Base-by-base conservation (phyloP, 2,888 invertebrate species). In the Temnothorax rugatulus region DNA sequence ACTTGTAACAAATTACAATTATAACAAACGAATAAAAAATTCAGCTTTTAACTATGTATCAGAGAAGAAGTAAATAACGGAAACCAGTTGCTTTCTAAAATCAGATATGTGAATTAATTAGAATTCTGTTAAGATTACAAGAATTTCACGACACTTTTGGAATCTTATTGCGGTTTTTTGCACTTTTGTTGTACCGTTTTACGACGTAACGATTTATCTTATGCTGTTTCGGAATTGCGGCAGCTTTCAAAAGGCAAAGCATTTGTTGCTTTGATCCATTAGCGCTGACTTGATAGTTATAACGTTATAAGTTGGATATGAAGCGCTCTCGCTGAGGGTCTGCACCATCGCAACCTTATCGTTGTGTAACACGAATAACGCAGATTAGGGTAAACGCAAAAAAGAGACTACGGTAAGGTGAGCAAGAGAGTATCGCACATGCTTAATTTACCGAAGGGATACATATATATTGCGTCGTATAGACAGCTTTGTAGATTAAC, bases 281-380 rank as follows among this genome's bases (percentile, higher is more conserved):
- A 81, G 47, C 73, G 38, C 13, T 44, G 57, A 69, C 69, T 79
- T 59, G 25, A 59, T 47, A 47, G 13, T 57, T 47, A n/a, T n/a
- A n/a, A n/a, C n/a, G n/a, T n/a, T n/a, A 34, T 69, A 47, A 79
- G 21, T 69, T 79, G 34, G 18, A 59, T 21, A 57, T 18, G 59
- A 34, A 63, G 15, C 8, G 21, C 18, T 29, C 18, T 29, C 21
- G 34, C 13, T 18, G 29, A 59, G 9, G 15, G 11, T 15, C n/a
- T 21, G 29, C 8, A 41, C 15, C 25, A 29, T 74, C 21, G 74
- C 25, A 59, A n/a, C 50, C 25, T 57, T 18, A 38, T 50, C 59
- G 25, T 50, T 25, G 38, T 38, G 38, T 59, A 71, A 61, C 8
- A 38, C 38, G 73, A 71, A 47, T 79, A 79, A 79, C 57, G 73